Conservation (phyloP, 2,888 invertebrate species). For the Cybosia mesomella region DNA sequence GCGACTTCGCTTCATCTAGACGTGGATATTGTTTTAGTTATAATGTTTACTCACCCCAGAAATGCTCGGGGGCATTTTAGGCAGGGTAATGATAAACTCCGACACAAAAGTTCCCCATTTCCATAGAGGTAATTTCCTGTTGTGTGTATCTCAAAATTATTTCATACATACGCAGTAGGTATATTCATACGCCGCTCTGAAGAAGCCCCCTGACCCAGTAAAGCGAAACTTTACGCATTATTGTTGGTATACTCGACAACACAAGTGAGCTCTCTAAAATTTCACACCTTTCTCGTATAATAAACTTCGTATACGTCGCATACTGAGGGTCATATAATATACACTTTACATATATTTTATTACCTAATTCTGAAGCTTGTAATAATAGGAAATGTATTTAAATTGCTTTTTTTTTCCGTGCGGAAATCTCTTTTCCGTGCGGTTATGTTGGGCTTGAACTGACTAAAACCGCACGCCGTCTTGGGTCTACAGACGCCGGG, state of each 20-base stretch:
- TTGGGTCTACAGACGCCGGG: too few relatives aligned
- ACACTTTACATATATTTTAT: constrained; percentile 32
- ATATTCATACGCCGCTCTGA: constrained; percentile 46
- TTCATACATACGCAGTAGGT: constrained; percentile 51
- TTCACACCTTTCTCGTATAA: constrained; percentile 45
- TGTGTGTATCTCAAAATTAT: constrained; percentile 57
- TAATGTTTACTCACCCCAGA: constrained; percentile 36
- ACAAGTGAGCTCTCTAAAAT: constrained; percentile 50
- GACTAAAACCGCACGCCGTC: too few relatives aligned
- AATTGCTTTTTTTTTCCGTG: constrained; percentile 42
- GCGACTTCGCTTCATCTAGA: constrained; percentile 36
- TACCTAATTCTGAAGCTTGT: constrained; percentile 15
- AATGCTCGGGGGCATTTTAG: constrained; percentile 34
- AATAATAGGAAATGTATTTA: constrained; percentile 21
- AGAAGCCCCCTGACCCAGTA: constrained; percentile 56
- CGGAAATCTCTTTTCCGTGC: too few relatives aligned
- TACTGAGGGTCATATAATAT: constrained; percentile 41
- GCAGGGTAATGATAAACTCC: constrained; percentile 43
- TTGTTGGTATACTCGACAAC: constrained; percentile 57
- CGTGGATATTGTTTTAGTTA: constrained; percentile 42
- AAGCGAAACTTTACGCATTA: constrained; percentile 64
- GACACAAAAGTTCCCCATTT: constrained; percentile 49
- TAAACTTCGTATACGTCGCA: constrained; percentile 43
- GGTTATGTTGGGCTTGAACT: too few relatives aligned
- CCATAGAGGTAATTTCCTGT: constrained; percentile 59